Base-by-base conservation (phyloP, 2,113 vertebrate species). In the Thryonomys swinderianus region DNA sequence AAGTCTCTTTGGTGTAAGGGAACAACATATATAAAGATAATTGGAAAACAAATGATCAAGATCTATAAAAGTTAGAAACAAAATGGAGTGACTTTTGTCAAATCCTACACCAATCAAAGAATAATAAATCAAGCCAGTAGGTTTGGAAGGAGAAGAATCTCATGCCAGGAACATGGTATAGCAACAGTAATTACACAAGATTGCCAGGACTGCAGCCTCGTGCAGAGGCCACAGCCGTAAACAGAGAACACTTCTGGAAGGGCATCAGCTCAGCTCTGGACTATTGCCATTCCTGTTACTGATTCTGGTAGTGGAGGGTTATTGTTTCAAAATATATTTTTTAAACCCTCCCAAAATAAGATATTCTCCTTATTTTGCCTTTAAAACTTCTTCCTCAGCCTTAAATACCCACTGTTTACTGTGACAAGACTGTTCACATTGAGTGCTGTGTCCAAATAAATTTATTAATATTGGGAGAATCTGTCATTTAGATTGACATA, bases 1-100 rank as follows among this genome's bases (percentile, higher is more conserved):
- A 92, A 81, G 53, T 53, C 21, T 61, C 55, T 90, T 91, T 23
- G 8, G n/a, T 69, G 53, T 55, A 84, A 40, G 25, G 16, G 32
- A 40, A 62, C 27, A 40, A 62, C 27, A 20, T 69, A 34, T 45
- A 37, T 90, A 62, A 91, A 64, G 37, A 11, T 57, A 83, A 88
- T n/a, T 91, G 66, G 69, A 62, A 91, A 91, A 88, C 20, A 85
- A 69, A n/a, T 88, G 87, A 74, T 69, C 53, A 48, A 9, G 5
- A 59, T 45, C 30, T 86, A 27, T 85, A 51, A 57, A 66, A 67
- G 82, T 48, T 78, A 61, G 51, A 64, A 61, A 62, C 32, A 12
- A 23, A 76, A 64, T 18, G 17, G 57, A 64, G 27, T 76, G 8
- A 17, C 23, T 42, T 71, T 61, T 84, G 27, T 92, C 5, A 85